Base-by-base conservation (phyloP, 1,140 invertebrate species). In the Potamilus streckersoni region DNA sequence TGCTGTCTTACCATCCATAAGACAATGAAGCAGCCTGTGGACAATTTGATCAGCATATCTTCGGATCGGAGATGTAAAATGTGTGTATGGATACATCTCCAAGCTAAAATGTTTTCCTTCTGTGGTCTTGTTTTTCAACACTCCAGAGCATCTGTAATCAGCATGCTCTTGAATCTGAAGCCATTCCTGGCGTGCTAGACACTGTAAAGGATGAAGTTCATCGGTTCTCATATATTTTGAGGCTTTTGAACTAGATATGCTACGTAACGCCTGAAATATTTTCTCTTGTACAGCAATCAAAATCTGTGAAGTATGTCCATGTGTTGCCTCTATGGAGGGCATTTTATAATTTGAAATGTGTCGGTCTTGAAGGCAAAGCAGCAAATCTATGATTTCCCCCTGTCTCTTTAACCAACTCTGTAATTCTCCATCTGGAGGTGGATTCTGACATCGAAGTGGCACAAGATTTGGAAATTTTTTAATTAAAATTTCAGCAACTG, bases 21-120 rank as follows among this genome's bases (percentile, higher is more conserved):
- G 93, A 17, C 95, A 89, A 15, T 84, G 86, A 20, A 90, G 88
- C 74, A 92, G 92, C 86, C 95, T 92, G 88, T 98, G 97, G 19
- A 97, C 96, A 84, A 98, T 92, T 55, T 97, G 92, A 90, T 98
- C 96, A 1, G 96, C 92, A 91, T 97, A 98, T 69, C 96, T 92
- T 83, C 96, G 90, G 80, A 98, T 97, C 0, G 97, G 97, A 56
- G 95, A 97, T 15, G 96, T 98, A 85, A 98, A 98, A 90, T 97
- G 74, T 17, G 74, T 76, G 56, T 76, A 90, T 31, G 55, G 65
- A 31, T 38, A 66, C 13, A 78, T 60, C 56, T 81, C 61, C 20
- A 82, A 68, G 55, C 58, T 65, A 56, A 64, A 78, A 69, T 84
- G 80, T 64, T 57, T 62, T 13, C 69, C 73, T 31, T 67, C 56